Conservation (phyloP, 2,113 vertebrate genomes). For the Leptocoma aspasia region DNA sequence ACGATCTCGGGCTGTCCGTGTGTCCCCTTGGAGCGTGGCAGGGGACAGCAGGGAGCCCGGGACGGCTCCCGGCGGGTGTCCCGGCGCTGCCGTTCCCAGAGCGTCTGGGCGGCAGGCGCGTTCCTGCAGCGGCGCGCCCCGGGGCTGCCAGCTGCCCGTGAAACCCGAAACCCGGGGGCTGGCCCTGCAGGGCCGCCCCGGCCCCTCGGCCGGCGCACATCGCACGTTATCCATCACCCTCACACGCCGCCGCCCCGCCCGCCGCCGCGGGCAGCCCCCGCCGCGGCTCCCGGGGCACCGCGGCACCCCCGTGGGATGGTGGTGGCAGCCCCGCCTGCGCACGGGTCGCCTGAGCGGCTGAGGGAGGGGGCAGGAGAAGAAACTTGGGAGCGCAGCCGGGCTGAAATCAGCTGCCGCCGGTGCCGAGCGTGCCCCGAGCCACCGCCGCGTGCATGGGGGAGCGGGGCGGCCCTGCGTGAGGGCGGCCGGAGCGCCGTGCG, state of each 20-base stretch:
- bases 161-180: slow-evolving; percentile 50
- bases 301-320: not conserved
- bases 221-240: not conserved
- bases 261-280: not conserved
- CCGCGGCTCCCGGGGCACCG: not conserved
- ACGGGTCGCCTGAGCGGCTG: not conserved
- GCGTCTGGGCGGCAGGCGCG: not conserved
- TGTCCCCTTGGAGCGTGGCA: not conserved
- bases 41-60: not conserved
- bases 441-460: not conserved
- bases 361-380: not conserved
- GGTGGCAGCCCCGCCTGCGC: not conserved
- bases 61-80: not conserved
- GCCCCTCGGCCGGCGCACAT: not conserved
- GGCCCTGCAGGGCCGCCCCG: not conserved
- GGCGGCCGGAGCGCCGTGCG: not conserved
- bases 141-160: slow-evolving; percentile 13
- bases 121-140: not conserved
- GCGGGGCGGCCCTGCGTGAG: not conserved
- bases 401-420: not conserved
- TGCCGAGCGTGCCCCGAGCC: not conserved
- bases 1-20: not conserved
- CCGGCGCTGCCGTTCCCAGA: not conserved
- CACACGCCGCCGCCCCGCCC: not conserved
- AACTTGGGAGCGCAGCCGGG: not conserved